Base-by-base conservation (phyloP, 2,113 vertebrate genomes). In the Petaurus breviceps region DNA sequence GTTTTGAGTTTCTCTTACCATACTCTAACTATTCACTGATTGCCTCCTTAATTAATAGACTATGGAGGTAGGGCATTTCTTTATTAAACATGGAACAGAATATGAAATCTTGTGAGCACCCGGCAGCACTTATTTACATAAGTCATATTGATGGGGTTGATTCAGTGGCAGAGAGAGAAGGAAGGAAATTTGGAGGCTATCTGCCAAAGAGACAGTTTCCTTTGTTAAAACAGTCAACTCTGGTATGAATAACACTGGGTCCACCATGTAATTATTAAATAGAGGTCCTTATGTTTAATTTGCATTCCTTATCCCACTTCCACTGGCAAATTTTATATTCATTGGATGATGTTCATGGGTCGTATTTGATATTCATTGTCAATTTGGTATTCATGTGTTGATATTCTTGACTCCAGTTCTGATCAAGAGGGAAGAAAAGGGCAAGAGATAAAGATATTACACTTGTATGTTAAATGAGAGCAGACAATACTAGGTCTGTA, bases 31-130 rank as follows among this genome's bases (percentile, higher is more conserved):
- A 95, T 84, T 90, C 46, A 95, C 53, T 96, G 96, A 95, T 95
- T 98, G 92, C 57, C 94, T 96, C 96, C 95, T 96, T 97, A 97
- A 96, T 96, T 97, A 97, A 96, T 91, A 97, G 55, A 90, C 92
- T 89, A 19, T 31, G 92, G 94, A 96, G 93, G 89, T 57, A 90
- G 92, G 93, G 90, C 89, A 90, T 95, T 90, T 92, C 89, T 95
- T 95, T 92, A 96, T 94, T 97, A 97, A 93, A 89, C 91, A 94
- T 49, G 93, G 89, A 77, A 92, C 93, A 96, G 93, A 55, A 90
- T 91, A 92, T 47, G 93, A 55, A 90, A 91, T 93, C 93, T 97
- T 94, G 52, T 46, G 49, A 92, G 37, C 90, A 53, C 89, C 96
- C 52, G 0, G 11, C 50, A 49, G 28, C 89, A 61, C 93, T 97